Conservation (phyloP, 2,888 invertebrate genomes). For the Diogma glabrata region DNA sequence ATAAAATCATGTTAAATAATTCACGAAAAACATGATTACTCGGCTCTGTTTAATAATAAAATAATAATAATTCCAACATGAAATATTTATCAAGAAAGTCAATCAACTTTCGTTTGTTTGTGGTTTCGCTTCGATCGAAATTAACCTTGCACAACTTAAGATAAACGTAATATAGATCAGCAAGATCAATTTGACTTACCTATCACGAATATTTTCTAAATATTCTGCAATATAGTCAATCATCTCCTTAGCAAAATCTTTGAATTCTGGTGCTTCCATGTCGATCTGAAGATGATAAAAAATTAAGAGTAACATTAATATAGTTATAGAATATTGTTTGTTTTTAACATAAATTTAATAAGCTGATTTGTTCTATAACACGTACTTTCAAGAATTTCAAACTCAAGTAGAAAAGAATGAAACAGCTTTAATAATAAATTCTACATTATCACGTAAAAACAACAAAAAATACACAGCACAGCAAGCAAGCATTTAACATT, state of each 20-base stretch:
- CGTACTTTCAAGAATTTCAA: neutral
- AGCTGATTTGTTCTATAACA: constrained; percentile 7
- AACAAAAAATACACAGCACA: neutral
- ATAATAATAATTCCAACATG: no score
- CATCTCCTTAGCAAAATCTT: constrained; percentile 85
- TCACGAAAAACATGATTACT: no score
- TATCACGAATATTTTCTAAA: constrained; percentile 85
- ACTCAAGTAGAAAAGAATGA: neutral
- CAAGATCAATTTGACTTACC: constrained; percentile 38
- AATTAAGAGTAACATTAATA: neutral
- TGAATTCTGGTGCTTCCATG: constrained; percentile 75
- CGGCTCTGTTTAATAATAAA: no score
- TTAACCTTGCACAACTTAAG: no score
- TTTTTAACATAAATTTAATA: neutral
- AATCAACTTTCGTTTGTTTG: no score
- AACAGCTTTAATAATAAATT: neutral
- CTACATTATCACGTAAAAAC: neutral
- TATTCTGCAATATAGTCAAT: constrained; percentile 89
- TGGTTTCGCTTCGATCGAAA: no score
- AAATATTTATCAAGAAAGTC: no score
- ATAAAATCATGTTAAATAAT: no score
- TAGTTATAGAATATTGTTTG: neutral
- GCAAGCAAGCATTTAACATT: no score
- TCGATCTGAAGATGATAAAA: constrained; percentile 28
- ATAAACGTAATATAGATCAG: neutral